These are phyloP conservation scores for Butorides virescens DNA, from an alignment of 2,113 vertebrate species.

Conservation along the genomic window DNA sequence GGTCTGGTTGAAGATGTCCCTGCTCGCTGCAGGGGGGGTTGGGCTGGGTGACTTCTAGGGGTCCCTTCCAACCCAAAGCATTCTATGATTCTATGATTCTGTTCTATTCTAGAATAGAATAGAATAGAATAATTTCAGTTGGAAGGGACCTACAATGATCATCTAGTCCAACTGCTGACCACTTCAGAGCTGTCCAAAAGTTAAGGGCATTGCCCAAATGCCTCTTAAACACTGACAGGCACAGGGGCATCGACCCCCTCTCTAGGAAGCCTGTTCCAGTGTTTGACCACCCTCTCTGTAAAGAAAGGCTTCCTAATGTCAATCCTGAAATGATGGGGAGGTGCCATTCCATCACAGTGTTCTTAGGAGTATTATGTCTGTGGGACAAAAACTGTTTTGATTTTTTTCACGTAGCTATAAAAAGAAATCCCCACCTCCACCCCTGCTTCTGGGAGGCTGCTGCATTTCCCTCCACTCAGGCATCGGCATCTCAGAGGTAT, in stretches of 20 bases:
- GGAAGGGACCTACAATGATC: background rate
- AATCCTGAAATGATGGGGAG: background rate
- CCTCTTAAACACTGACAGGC: background rate
- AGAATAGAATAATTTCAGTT: background rate
- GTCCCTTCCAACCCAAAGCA: too few species aligned
- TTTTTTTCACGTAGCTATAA: background rate
- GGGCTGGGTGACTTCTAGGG: too few species aligned
- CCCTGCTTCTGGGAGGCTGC: background rate
- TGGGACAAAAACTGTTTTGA: background rate
- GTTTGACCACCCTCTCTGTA: background rate
- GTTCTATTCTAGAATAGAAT: background rate
- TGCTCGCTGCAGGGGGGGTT: too few species aligned
- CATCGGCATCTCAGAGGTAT: background rate
- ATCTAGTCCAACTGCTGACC: rapidly evolving
- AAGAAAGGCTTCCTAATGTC: background rate
- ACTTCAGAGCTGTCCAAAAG: background rate
- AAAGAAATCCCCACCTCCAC: background rate
- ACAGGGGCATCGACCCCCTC: background rate
- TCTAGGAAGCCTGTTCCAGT: background rate
- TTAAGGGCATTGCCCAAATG: background rate
- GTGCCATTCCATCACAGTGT: background rate
- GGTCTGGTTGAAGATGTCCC: too few species aligned
- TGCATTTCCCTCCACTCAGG: background rate
- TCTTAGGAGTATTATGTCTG: background rate
- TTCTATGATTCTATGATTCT: too few species aligned